phyloP scores from a whole-genome alignment of 2,113 vertebrate genomes.

The Lycaon pictus region DNA sequence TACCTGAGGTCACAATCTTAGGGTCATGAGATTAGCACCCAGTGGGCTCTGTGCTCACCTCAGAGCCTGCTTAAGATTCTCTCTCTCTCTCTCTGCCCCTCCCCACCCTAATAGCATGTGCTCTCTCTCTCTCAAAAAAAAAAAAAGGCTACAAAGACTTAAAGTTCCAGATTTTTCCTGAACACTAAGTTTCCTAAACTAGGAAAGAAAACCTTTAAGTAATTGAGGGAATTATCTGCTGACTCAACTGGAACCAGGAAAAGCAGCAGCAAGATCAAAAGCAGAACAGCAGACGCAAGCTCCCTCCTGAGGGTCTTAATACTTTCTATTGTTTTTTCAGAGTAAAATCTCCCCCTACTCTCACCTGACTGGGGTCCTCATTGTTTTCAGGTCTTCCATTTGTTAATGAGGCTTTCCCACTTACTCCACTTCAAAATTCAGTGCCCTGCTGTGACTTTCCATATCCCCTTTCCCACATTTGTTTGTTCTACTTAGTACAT shows the following conservation, averaged over 20 bases:
- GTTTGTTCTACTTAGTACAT: background rate
- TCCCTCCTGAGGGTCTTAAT: background rate
- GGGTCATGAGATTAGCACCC: background rate
- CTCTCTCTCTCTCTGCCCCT: background rate
- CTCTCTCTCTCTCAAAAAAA: background rate
- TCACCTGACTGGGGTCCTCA: rapidly evolving
- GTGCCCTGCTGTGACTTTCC: background rate
- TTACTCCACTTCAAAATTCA: background rate
- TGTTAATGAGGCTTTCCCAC: background rate
- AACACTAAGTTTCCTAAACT: background rate
- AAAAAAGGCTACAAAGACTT: background rate
- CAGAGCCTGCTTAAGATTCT: background rate
- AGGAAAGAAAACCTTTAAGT: background rate
- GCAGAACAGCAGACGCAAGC: background rate
- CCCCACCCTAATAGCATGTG: too few species aligned
- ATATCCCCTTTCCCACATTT: background rate
- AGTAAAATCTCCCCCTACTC: background rate
- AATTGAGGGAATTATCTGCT: background rate
- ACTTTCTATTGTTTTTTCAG: background rate
- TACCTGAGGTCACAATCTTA: background rate
- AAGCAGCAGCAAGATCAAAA: background rate
- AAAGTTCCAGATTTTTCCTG: background rate
- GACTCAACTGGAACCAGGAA: background rate
- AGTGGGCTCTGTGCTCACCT: background rate
- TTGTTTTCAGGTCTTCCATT: background rate